Base-by-base conservation (phyloP, 2,113 vertebrate genomes). In the Merops nubicus region DNA sequence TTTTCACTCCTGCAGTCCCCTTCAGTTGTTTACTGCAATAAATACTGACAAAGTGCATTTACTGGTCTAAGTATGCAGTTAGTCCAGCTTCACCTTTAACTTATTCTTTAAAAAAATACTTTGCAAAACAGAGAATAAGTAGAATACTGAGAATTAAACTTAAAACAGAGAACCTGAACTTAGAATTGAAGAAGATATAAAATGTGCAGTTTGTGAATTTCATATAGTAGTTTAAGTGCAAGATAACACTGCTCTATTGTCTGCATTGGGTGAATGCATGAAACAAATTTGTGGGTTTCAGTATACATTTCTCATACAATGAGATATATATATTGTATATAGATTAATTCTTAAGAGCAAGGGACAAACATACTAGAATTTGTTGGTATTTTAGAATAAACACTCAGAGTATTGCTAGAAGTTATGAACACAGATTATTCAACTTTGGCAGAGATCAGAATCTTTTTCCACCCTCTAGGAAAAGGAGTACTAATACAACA, bases 21-120 rank as follows among this genome's bases (percentile, higher is more conserved):
- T 65, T 86, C 83, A 94, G 88, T 93, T 88, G n/a, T 83, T 81
- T 70, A 33, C 73, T 92, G 80, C 60, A 79, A 3, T 78, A 72
- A 87, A 68, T 81, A 48, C 43, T 51, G 56, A 23, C 28, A 14
- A 42, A 4, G 9, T 67, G 29, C 8, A 2, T 73, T 95, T 88
- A 23, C 73, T 89, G 29, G 40, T 14, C 56, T 67, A 56, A 56
- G 60, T 48, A 18, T 3, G 4, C 26, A 70, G 36, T 74, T 36
- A 60, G 18, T 78, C 90, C 73, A 51, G 7, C 40, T 74, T 3
- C 26, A 68, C 79, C 42, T 90, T 67, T 67, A 70, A 80, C 67
- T 57, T 81, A 29, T 19, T 85, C 8, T 45, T 47, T 53, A 60
- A 87, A 48, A 12, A 7, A 0, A 48, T 22, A 48, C 8, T 45